Conservation (phyloP, 2,888 invertebrate species). For the Oscheius myriophilus region DNA sequence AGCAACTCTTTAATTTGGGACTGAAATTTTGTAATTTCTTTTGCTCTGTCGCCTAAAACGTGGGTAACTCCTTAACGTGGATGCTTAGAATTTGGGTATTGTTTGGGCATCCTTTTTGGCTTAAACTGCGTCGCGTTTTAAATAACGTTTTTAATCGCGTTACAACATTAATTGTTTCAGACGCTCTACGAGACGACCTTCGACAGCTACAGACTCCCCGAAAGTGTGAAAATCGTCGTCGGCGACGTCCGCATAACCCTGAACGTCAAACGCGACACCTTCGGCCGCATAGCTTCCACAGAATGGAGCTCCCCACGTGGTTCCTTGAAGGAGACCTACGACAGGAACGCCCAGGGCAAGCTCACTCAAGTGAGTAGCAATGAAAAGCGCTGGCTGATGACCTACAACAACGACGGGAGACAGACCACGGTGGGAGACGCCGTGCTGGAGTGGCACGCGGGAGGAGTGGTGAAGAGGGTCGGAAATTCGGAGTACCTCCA, state of each 20-base stretch:
- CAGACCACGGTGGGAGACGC: constrained; percentile 40
- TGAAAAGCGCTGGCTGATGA: constrained; percentile 7
- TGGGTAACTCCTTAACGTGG: no score
- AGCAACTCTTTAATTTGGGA: no score
- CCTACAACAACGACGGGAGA: constrained; percentile 44
- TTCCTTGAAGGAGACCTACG: constrained; percentile 24
- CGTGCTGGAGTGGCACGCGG: constrained; percentile 42
- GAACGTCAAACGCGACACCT: constrained; percentile 36
- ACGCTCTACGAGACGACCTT: constrained; percentile 10
- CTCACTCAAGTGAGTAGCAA: constrained; percentile 31
- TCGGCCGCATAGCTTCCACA: constrained; percentile 33
- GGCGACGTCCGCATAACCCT: constrained; percentile 34
- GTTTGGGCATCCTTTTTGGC: no score
- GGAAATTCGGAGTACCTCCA: constrained; percentile 34
- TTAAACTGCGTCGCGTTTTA: no score
- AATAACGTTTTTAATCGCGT: no score
- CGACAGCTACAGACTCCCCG: constrained; percentile 7
- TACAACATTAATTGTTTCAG: no score
- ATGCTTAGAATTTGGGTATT: no score
- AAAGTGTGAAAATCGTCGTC: constrained; percentile 19
- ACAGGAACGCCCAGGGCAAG: constrained; percentile 36
- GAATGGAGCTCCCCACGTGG: constrained; percentile 28
- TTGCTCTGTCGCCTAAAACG: no score
- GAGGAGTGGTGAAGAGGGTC: constrained; percentile 42
- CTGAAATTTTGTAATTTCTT: no score